Evolutionary conservation across 2,113 vertebrate species (phyloP).

Genomic region (Phyllopteryx taeniolatus): DNA sequence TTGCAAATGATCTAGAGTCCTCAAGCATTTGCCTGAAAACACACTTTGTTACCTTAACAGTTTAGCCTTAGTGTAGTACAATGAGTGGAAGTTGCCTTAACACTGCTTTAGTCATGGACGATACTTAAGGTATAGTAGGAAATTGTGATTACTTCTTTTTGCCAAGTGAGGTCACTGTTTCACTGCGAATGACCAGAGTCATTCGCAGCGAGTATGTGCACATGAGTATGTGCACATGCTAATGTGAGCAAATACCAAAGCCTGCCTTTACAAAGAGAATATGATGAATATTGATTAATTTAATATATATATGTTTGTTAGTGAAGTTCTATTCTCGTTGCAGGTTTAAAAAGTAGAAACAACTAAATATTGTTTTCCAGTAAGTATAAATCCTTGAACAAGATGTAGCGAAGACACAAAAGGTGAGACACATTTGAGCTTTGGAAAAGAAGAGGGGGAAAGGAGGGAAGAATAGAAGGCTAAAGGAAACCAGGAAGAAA

Average conservation of each 20-base stretch:
- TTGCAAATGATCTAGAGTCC: too few relatives aligned
- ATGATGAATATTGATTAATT: neutral
- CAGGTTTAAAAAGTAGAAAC: neutral
- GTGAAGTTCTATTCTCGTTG: neutral
- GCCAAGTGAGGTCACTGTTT: conserved; percentile 38
- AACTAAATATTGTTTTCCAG: neutral
- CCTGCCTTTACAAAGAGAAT: neutral
- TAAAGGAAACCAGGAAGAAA: too few relatives aligned
- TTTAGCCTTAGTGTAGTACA: neutral
- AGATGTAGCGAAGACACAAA: too few relatives aligned
- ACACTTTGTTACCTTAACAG: neutral
- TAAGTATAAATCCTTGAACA: too few relatives aligned
- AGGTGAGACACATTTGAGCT: too few relatives aligned
- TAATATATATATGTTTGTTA: neutral
- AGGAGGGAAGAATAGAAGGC: too few relatives aligned
- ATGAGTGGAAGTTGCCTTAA: neutral
- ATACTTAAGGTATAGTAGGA: neutral
- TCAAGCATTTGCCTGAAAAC: neutral
- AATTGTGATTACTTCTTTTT: neutral
- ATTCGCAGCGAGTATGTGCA: neutral
- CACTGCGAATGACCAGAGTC: neutral
- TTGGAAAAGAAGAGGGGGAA: too few relatives aligned
- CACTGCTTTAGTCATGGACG: neutral
- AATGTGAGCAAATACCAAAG: neutral
- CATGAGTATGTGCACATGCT: neutral